These are phyloP conservation scores for Pectinophora gossypiella DNA, from an alignment of 1,140 invertebrate genomes.

Conservation along the genomic window DNA sequence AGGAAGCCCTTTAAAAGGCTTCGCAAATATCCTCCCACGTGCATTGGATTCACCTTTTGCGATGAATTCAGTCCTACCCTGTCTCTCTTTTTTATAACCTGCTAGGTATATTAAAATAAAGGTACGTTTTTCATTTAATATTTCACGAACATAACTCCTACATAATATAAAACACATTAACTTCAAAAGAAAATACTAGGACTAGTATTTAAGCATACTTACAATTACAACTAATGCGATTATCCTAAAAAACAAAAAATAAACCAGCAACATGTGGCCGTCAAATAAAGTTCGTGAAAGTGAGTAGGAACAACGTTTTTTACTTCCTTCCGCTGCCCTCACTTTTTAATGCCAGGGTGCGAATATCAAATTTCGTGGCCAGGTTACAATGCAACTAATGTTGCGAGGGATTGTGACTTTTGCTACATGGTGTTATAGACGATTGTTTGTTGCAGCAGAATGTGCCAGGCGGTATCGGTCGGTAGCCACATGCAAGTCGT, in stretches of 20 bases:
- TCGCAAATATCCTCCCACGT: conserved; percentile 59
- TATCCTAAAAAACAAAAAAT: no score
- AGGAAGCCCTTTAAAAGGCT: conserved; percentile 47
- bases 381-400: neutral
- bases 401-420: neutral
- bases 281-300: conserved; percentile 54
- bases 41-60: conserved; percentile 15
- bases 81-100: no score
- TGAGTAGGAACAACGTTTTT: conserved; percentile 62
- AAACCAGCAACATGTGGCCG: conserved; percentile 47
- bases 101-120: no score
- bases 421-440: neutral
- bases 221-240: no score
- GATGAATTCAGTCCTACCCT: no score
- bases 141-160: no score
- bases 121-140: no score
- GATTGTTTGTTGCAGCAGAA: conserved; percentile 9
- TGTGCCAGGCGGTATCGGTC: conserved; percentile 32
- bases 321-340: conserved; percentile 69
- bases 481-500: conserved; percentile 66
- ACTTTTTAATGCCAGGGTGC: conserved; percentile 62
- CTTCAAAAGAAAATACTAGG: no score
- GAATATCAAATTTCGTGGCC: conserved; percentile 61
- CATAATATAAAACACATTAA: no score
- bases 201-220: no score